Conservation (phyloP, 1,140 invertebrate species). For the Whitmania pigra region DNA sequence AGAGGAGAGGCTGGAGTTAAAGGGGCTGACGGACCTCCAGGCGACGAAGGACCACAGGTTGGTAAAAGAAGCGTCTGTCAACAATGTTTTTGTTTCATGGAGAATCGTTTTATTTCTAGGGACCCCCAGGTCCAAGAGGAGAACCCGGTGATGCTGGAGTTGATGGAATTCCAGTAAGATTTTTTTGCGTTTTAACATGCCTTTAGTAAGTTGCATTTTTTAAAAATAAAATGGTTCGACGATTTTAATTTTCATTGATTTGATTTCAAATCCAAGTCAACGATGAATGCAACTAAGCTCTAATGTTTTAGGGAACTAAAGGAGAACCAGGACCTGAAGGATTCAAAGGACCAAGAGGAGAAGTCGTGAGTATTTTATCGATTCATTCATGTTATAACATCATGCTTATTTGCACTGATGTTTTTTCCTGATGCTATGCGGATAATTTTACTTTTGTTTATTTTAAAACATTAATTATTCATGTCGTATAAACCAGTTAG, state of each 20-base stretch:
- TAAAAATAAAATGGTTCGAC: no score
- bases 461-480: no score
- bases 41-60: constrained; percentile 9
- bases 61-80: neutral
- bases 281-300: no score
- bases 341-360: constrained; percentile 14
- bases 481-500: no score
- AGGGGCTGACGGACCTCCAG: neutral
- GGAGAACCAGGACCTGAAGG: constrained; percentile 13
- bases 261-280: no score
- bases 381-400: neutral
- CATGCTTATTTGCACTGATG: no score
- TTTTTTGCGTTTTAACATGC: no score
- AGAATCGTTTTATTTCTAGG: constrained; percentile 3
- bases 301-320: constrained; percentile 8
- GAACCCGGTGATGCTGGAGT: constrained; percentile 46
- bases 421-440: no score
- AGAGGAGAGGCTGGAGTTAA: neutral
- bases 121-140: constrained; percentile 46
- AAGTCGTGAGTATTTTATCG: constrained; percentile 11
- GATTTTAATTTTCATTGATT: no score
- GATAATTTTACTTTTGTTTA: no score
- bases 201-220: no score
- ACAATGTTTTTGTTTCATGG: neutral
- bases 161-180: constrained; percentile 10